Conservation (phyloP, 2,113 vertebrate species). For the Microcebus griseorufus region DNA sequence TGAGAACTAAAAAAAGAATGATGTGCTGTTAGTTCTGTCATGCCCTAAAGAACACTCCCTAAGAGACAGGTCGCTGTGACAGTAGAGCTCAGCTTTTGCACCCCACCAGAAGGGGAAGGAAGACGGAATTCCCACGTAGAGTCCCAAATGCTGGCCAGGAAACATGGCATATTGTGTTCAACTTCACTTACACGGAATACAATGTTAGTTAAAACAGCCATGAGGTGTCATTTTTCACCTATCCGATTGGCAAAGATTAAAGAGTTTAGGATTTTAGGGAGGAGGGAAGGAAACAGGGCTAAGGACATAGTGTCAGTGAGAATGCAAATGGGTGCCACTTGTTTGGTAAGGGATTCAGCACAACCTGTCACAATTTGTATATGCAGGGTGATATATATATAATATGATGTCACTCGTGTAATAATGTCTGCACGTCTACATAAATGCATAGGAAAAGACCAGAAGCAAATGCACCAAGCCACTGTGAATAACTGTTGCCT, state of each 20-base stretch:
- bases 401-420: not conserved
- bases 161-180: not conserved
- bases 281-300: not conserved
- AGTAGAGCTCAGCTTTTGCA: not conserved
- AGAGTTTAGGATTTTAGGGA: not conserved
- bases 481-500: fast-evolving
- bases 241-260: not conserved
- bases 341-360: not conserved
- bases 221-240: not conserved
- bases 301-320: not conserved
- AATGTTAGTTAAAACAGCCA: not conserved
- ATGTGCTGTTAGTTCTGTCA: not conserved
- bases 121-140: fast-evolving
- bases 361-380: not conserved
- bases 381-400: not conserved
- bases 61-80: not conserved
- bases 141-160: not conserved
- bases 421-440: not conserved
- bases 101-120: not conserved
- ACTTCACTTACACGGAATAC: not conserved
- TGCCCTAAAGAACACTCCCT: not conserved
- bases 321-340: not conserved
- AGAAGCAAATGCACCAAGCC: not conserved
- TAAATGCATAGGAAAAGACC: not conserved
- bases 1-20: not conserved